Evolutionary conservation across 2,797 vertebrate species (phyloP).

Genomic region (Hoplostethus mediterraneus): DNA sequence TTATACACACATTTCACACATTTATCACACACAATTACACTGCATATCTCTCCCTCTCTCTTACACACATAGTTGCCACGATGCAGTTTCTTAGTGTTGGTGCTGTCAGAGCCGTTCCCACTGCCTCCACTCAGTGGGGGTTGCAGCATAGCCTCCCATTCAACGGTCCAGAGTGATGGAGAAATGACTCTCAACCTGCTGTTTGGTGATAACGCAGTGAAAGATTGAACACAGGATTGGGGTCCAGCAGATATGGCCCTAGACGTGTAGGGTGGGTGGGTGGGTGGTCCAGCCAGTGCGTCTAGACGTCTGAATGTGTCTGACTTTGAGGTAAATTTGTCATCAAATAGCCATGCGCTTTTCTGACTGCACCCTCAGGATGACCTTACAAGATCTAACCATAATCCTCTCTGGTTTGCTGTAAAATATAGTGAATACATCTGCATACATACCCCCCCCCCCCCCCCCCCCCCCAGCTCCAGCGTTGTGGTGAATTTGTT

Average conservation of each 20-base stretch:
- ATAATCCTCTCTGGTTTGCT: not conserved
- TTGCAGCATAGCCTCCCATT: slow-evolving; percentile 20
- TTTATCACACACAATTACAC: slow-evolving; percentile 61
- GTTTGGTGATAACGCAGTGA: not conserved
- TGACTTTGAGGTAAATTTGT: not conserved
- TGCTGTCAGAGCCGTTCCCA: slow-evolving; percentile 65
- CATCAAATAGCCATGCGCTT: slow-evolving; percentile 1
- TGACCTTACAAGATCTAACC: slow-evolving; percentile 20
- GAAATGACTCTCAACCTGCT: slow-evolving; percentile 27
- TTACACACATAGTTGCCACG: slow-evolving; percentile 27
- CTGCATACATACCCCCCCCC: too few relatives aligned
- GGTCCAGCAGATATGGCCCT: slow-evolving; percentile 4
- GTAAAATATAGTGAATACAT: slow-evolving; percentile 1
- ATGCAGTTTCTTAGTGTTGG: slow-evolving; percentile 67
- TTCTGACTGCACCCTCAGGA: not conserved
- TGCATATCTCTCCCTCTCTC: not conserved
- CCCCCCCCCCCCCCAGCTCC: slow-evolving; percentile 4
- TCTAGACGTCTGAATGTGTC: not conserved
- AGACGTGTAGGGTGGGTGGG: not conserved
- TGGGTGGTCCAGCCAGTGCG: not conserved
- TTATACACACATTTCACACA: slow-evolving; percentile 46
- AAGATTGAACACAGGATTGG: not conserved
- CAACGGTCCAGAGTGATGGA: slow-evolving; percentile 41
- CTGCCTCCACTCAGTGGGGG: slow-evolving; percentile 39
- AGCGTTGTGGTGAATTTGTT: slow-evolving; percentile 20